phyloP scores from a whole-genome alignment of 2,797 vertebrate species.

The Sitta carolinensis region DNA sequence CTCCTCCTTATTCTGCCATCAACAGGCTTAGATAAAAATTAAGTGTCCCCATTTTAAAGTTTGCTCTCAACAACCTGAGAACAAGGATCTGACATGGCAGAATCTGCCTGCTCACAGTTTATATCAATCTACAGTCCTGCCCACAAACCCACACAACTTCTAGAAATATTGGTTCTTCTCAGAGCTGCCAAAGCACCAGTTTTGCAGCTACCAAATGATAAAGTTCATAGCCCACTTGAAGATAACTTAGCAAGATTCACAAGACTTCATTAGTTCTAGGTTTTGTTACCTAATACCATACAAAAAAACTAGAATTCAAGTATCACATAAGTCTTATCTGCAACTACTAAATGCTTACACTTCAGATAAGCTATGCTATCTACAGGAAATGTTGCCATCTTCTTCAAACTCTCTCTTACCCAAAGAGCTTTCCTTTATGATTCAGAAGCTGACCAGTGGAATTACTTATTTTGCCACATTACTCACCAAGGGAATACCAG shows the following conservation, averaged over 20 bases:
- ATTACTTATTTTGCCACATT: background rate
- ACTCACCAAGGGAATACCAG: background rate
- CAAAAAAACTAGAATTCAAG: constrained; percentile 5
- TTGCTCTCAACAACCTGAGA: constrained; percentile 11
- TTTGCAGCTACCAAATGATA: background rate
- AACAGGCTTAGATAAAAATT: background rate
- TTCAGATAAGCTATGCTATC: background rate
- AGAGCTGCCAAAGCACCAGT: background rate
- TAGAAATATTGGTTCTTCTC: background rate
- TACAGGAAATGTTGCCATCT: background rate
- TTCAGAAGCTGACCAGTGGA: background rate
- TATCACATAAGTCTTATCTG: background rate
- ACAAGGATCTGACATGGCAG: background rate
- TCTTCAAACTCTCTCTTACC: background rate
- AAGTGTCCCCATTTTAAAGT: background rate
- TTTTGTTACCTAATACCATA: background rate
- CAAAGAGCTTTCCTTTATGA: background rate
- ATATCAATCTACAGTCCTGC: background rate
- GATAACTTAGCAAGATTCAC: background rate
- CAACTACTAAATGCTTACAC: background rate
- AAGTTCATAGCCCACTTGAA: background rate
- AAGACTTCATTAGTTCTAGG: background rate
- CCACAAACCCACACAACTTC: constrained; percentile 34
- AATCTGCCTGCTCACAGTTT: background rate
- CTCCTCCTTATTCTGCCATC: background rate